phyloP scores from a whole-genome alignment of 1,140 invertebrate genomes.

The Metaphire vulgaris region DNA sequence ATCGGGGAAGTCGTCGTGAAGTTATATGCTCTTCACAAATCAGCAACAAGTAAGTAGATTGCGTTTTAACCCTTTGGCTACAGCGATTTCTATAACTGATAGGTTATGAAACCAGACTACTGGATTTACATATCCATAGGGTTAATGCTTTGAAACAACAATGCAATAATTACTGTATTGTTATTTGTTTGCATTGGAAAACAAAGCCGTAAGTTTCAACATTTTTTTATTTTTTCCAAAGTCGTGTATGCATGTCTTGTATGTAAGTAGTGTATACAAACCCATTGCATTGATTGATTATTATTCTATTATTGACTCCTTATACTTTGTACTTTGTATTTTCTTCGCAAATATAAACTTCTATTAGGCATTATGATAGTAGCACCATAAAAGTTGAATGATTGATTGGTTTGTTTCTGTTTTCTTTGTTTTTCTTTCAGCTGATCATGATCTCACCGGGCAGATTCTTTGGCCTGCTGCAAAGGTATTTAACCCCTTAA shows the following conservation, averaged over 20 bases:
- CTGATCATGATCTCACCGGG: conserved; percentile 20
- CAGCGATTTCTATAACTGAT: neutral
- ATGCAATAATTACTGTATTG: neutral
- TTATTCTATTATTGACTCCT: neutral
- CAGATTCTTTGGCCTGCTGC: conserved; percentile 21
- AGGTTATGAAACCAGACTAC: neutral
- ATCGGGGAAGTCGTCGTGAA: neutral
- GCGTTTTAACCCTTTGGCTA: no score
- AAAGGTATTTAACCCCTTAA: neutral
- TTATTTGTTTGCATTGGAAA: no score
- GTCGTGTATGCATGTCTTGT: neutral
- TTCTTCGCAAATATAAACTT: neutral
- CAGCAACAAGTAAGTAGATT: neutral
- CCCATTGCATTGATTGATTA: neutral
- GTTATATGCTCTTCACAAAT: neutral
- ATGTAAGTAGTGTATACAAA: neutral
- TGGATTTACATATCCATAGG: neutral
- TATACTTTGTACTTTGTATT: neutral
- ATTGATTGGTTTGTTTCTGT: neutral
- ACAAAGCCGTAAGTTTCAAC: no score
- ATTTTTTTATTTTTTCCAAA: neutral
- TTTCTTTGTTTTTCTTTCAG: neutral
- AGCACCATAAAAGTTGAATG: neutral
- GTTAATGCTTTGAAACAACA: neutral
- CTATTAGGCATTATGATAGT: neutral